A percentile compares a stretch with the other conserved stretches of the same genome.
These are phyloP conservation scores for Merodon equestris DNA, from an alignment of 2,888 invertebrate species.

Conservation along the genomic window DNA sequence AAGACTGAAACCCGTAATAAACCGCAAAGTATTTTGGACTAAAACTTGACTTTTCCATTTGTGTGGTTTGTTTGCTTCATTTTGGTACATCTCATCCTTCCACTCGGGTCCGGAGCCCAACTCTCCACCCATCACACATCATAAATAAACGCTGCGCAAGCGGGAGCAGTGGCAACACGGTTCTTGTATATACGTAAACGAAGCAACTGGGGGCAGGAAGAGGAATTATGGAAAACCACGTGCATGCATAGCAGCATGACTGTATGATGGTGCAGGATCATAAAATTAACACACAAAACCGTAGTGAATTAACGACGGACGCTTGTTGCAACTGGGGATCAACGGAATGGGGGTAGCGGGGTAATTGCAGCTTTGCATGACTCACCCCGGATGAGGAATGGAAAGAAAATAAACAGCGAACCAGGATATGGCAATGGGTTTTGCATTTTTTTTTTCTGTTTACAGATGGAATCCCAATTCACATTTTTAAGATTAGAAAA, in stretches of 20 bases:
- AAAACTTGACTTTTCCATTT: slow-evolving; percentile 67
- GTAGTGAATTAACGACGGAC: slow-evolving; percentile 51
- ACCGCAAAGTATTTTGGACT: slow-evolving; percentile 68
- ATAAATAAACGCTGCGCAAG: slow-evolving; percentile 41
- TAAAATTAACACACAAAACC: slow-evolving; percentile 67
- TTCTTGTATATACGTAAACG: slow-evolving; percentile 26
- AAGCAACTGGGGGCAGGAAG: slow-evolving; percentile 47
- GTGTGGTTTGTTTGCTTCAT: slow-evolving; percentile 63
- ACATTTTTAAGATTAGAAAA: no score
- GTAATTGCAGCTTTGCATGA: no score
- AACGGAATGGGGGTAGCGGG: no score
- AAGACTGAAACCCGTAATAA: slow-evolving; percentile 63
- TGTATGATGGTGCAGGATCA: slow-evolving; percentile 25
- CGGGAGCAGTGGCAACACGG: not conserved
- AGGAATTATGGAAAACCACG: slow-evolving; percentile 59
- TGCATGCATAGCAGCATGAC: slow-evolving; percentile 38
- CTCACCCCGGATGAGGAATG: no score
- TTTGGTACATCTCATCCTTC: slow-evolving; percentile 42
- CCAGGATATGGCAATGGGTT: no score
- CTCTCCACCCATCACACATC: slow-evolving; percentile 41
- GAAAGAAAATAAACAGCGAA: no score
- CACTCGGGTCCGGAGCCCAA: not conserved
- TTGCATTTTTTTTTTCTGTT: no score
- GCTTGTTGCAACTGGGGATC: not conserved
- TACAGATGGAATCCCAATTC: no score